phyloP scores from a whole-genome alignment of 2,888 invertebrate genomes.

The Oegoconia quadripuncta region DNA sequence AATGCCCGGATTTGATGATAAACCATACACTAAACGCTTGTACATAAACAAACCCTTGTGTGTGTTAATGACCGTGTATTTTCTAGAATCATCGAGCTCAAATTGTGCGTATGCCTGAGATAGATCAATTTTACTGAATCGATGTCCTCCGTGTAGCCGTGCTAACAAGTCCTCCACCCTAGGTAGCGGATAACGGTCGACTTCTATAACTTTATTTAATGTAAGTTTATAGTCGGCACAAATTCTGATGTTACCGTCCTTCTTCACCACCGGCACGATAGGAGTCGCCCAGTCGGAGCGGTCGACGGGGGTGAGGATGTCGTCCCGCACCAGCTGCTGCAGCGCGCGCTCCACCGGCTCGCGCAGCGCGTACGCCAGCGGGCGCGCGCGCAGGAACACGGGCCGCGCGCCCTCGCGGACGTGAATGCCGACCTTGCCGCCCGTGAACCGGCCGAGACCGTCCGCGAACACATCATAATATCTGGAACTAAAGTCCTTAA shows the following conservation, averaged over 20 bases:
- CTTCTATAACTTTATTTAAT: conserved; percentile 6
- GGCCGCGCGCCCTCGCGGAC: conserved; percentile 14
- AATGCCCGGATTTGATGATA: conserved; percentile 19
- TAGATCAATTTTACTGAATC: conserved; percentile 3
- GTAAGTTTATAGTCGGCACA: conserved; percentile 14
- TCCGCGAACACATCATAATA: not conserved
- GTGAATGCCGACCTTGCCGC: conserved; percentile 14
- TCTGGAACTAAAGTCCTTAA: conserved; percentile 1
- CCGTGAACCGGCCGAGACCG: conserved; percentile 17
- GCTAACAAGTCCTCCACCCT: conserved; percentile 10
- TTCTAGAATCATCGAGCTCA: no score
- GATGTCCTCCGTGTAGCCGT: conserved; percentile 1
- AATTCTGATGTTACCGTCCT: conserved; percentile 10
- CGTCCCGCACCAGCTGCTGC: conserved; percentile 12
- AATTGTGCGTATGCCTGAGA: conserved; percentile 6
- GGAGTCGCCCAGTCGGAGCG: no score
- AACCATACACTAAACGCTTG: no score
- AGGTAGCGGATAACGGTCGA: conserved; percentile 11
- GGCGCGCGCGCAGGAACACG: conserved; percentile 17
- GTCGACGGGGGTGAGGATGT: conserved; percentile 11
- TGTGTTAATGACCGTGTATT: no score
- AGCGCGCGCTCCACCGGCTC: conserved; percentile 20
- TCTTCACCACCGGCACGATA: no score
- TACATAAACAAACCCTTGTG: no score
- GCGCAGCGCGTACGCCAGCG: conserved; percentile 23